These are phyloP conservation scores for Rattus rattus DNA, from an alignment of 2,113 vertebrate genomes.

Conservation along the genomic window DNA sequence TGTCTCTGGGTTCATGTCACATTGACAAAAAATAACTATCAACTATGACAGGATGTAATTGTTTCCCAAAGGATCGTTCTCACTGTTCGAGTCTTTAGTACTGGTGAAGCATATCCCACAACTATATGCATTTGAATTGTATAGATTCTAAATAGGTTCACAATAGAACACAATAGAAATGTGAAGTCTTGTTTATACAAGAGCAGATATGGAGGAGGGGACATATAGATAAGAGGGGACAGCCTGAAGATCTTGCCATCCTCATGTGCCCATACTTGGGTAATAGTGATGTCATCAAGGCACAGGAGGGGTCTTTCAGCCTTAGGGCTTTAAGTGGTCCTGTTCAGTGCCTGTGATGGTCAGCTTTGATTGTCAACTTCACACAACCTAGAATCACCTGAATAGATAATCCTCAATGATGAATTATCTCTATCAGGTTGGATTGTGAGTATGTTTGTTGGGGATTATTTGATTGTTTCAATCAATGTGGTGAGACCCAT, in stretches of 20 bases:
- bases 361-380: not conserved
- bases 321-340: not conserved
- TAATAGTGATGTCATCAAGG: not conserved
- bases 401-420: not conserved
- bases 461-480: not conserved
- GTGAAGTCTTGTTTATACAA: not conserved
- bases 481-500: not conserved
- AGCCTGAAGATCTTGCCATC: not conserved
- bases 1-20: not conserved
- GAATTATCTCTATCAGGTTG: not conserved
- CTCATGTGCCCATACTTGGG: too few relatives aligned
- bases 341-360: too few relatives aligned
- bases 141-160: not conserved
- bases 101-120: not conserved
- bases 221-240: not conserved
- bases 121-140: not conserved
- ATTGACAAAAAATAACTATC: not conserved
- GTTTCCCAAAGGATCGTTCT: constrained; percentile 25
- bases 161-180: not conserved
- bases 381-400: not conserved
- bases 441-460: not conserved
- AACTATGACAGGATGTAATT: not conserved
- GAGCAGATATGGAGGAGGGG: not conserved
- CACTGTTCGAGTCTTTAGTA: not conserved
- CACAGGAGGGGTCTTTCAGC: not conserved